Conservation (phyloP, 1,140 invertebrate genomes). For the Pseudachorutes palmiensis region DNA sequence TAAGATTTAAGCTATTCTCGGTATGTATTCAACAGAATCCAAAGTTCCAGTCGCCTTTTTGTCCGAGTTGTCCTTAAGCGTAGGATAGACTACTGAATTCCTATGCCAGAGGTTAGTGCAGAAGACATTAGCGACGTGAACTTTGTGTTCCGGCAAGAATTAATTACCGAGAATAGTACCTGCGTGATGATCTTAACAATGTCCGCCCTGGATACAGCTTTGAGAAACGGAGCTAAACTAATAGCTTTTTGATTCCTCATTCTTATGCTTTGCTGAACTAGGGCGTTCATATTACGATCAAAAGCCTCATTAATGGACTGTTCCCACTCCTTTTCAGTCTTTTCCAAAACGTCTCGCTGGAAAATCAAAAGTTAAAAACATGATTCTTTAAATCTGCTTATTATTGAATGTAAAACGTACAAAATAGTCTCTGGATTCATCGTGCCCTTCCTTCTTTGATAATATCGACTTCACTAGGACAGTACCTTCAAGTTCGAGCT, state of each 20-base stretch:
- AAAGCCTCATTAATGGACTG: slow-evolving; percentile 54
- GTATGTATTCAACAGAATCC: too few relatives aligned
- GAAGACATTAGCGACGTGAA: too few relatives aligned
- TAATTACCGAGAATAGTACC: slow-evolving; percentile 38
- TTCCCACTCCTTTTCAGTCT: slow-evolving; percentile 59
- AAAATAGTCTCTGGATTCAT: slow-evolving; percentile 45
- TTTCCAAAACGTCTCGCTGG: slow-evolving; percentile 50
- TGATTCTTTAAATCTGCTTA: not conserved
- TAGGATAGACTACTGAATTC: too few relatives aligned
- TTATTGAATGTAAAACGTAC: slow-evolving; percentile 44
- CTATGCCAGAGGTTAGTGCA: too few relatives aligned
- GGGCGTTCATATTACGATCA: slow-evolving; percentile 54
- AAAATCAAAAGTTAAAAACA: slow-evolving; percentile 10
- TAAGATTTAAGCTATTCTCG: too few relatives aligned
- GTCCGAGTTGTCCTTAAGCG: too few relatives aligned
- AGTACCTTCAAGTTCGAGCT: slow-evolving; percentile 55
- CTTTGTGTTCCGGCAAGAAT: not conserved
- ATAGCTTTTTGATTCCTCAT: slow-evolving; percentile 44
- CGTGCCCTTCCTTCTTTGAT: slow-evolving; percentile 45
- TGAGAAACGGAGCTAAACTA: slow-evolving; percentile 66
- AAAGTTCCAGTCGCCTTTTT: too few relatives aligned
- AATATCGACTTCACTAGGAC: slow-evolving; percentile 59
- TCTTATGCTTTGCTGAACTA: slow-evolving; percentile 47
- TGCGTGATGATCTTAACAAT: slow-evolving; percentile 54
- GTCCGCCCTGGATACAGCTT: slow-evolving; percentile 53